Conservation (phyloP, 2,113 vertebrate species). For the Leucosticte australis region DNA sequence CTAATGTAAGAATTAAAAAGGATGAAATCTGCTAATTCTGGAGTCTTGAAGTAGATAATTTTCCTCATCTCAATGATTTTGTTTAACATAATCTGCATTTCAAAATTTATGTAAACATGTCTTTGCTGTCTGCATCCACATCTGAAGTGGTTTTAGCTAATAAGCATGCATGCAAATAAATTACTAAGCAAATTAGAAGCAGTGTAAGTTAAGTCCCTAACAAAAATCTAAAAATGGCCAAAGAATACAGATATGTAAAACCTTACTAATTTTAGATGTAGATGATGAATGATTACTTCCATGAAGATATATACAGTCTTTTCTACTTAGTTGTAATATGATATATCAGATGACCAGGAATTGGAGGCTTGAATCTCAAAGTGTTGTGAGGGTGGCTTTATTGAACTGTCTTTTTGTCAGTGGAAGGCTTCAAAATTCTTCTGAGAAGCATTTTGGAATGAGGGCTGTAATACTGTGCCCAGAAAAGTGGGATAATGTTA, state of each 20-base stretch:
- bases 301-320: neutral
- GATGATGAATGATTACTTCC: neutral
- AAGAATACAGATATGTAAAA: neutral
- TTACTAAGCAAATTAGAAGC: neutral
- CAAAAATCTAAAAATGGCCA: neutral
- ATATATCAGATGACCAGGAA: neutral
- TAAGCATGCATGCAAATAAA: neutral
- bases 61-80: neutral
- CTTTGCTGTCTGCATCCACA: neutral
- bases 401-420: neutral
- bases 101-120: neutral
- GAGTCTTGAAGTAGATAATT: neutral
- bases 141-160: neutral
- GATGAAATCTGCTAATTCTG: neutral
- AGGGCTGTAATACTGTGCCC: neutral
- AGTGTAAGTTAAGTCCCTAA: neutral
- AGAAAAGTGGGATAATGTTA: neutral
- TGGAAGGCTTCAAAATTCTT: neutral
- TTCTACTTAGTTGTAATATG: neutral
- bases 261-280: neutral
- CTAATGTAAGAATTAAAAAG: neutral
- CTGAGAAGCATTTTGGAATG: neutral
- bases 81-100: neutral
- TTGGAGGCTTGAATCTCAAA: neutral
- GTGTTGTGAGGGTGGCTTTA: neutral